These are phyloP conservation scores for Paramuricea clavata DNA, from an alignment of 92 coral and sea anemone species.

Conservation along the genomic window DNA sequence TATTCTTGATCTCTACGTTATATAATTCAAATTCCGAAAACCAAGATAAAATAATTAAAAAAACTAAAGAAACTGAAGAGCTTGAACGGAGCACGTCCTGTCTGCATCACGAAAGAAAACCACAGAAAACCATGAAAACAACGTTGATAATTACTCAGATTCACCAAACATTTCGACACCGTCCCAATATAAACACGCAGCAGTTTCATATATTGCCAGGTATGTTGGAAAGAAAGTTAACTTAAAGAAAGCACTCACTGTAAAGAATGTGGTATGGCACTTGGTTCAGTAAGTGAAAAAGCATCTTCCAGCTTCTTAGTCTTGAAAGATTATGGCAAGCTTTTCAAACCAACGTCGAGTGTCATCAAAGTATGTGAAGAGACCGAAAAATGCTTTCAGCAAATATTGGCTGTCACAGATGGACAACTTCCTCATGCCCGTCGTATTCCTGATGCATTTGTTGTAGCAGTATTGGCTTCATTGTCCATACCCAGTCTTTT, in stretches of 20 bases:
- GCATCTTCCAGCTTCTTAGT: too few species aligned
- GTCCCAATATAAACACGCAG: background rate
- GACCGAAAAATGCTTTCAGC: slow-evolving; percentile 11
- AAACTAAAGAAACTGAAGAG: too few species aligned
- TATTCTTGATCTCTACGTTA: too few species aligned
- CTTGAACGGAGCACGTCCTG: too few species aligned
- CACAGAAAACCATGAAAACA: background rate
- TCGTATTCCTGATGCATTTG: too few species aligned
- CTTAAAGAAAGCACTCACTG: background rate
- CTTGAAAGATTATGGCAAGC: background rate
- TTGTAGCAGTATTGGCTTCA: too few species aligned
- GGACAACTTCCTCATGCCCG: too few species aligned
- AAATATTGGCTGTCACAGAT: slow-evolving; percentile 3
- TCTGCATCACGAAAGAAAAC: too few species aligned
- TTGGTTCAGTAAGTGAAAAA: too few species aligned
- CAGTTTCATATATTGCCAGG: background rate
- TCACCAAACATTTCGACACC: background rate
- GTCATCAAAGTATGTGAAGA: slow-evolving; percentile 20
- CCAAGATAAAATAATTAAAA: background rate
- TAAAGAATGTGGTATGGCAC: background rate
- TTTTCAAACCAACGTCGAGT: slow-evolving; percentile 10
- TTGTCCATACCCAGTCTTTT: too few species aligned
- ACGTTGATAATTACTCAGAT: background rate
- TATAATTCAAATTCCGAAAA: too few species aligned
- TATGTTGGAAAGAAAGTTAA: background rate